phyloP scores from a whole-genome alignment of 53 echinoderm and acorn worm species.

The Astropecten irregularis region DNA sequence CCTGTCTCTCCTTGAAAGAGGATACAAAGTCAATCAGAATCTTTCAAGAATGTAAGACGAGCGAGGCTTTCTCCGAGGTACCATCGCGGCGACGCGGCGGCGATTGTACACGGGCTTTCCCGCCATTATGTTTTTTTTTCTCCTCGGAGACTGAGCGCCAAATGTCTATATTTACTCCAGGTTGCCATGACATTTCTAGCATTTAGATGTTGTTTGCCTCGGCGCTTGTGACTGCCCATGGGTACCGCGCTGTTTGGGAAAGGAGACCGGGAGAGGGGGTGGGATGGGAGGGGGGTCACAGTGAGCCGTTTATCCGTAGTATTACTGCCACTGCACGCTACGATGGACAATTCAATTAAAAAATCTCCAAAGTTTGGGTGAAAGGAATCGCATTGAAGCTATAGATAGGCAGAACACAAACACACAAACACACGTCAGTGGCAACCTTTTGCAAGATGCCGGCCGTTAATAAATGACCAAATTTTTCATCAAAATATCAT shows the following conservation, averaged over 20 bases:
- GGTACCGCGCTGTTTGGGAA: not conserved
- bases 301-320: not conserved
- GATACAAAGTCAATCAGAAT: conserved; percentile 18
- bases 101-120: not conserved
- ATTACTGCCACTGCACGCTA: not conserved
- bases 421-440: too few species aligned
- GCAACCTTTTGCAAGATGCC: too few species aligned
- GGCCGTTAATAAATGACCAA: too few species aligned
- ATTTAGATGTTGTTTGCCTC: conserved; percentile 4
- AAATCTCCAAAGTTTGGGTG: not conserved
- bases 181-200: conserved; percentile 19
- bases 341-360: conserved; percentile 16
- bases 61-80: too few species aligned
- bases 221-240: not conserved
- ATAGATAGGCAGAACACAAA: too few species aligned
- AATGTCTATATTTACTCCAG: not conserved
- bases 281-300: not conserved
- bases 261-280: not conserved
- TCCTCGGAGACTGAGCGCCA: not conserved
- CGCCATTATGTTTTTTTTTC: not conserved
- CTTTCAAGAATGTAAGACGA: not conserved
- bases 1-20: not conserved
- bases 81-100: too few species aligned
- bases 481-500: too few species aligned
- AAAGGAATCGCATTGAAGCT: not conserved